phyloP scores from a whole-genome alignment of 2,113 vertebrate genomes.

The Tachysurus fulvidraco region DNA sequence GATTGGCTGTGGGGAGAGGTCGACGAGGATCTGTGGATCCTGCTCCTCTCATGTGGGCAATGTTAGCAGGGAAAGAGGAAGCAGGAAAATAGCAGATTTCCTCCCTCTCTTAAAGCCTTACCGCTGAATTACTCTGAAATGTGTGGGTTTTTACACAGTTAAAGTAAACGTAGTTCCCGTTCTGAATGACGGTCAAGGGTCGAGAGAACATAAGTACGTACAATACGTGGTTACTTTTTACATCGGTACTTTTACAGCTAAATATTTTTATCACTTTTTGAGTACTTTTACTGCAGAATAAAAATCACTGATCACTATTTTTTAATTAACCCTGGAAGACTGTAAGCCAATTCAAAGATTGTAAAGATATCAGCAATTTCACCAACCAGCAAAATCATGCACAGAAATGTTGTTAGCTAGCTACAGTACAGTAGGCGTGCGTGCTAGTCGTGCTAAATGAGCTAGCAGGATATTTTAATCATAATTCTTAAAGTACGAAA shows the following conservation, averaged over 20 bases:
- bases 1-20: constrained; percentile 36
- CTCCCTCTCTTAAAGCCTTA: constrained; percentile 37
- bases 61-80: constrained; percentile 49
- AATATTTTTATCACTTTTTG: too few relatives aligned
- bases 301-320: not conserved
- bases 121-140: constrained; percentile 39
- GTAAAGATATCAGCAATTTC: too few relatives aligned
- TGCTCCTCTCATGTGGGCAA: constrained; percentile 48
- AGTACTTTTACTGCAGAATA: not conserved
- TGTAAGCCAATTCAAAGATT: not conserved
- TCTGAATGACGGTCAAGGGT: not conserved
- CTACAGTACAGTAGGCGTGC: too few relatives aligned
- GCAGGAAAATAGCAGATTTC: constrained; percentile 50
- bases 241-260: not conserved
- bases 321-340: not conserved
- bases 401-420: not conserved
- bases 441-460: too few relatives aligned
- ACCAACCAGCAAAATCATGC: too few relatives aligned
- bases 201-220: not conserved
- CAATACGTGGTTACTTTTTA: not conserved
- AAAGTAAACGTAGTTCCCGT: not conserved
- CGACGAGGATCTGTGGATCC: constrained; percentile 42
- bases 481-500: not conserved
- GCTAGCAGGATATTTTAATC: not conserved
- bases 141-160: constrained; percentile 18